Evolutionary conservation across 1,140 invertebrate genomes (phyloP).

Genomic region (Oncopeltus fasciatus): DNA sequence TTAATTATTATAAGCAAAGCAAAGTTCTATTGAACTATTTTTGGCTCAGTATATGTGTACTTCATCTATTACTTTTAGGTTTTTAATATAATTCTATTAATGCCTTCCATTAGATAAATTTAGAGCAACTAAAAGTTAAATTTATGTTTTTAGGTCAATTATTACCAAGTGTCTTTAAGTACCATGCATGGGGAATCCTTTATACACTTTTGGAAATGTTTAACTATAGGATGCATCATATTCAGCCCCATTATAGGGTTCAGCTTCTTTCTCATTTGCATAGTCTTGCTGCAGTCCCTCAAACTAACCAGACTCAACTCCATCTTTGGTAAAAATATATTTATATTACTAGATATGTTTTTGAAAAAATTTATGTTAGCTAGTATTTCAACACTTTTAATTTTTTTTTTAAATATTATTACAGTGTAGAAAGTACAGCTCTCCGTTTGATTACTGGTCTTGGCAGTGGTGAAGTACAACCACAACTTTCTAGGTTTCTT

Average conservation of each 20-base stretch:
- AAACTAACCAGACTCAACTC: slow-evolving; percentile 87
- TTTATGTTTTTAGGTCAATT: no score
- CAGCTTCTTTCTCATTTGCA: slow-evolving; percentile 81
- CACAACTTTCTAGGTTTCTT: slow-evolving; percentile 72
- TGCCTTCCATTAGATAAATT: no score
- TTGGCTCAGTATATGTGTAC: no score
- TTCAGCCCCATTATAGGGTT: slow-evolving; percentile 85
- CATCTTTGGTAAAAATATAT: slow-evolving; percentile 57
- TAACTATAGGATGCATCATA: slow-evolving; percentile 87
- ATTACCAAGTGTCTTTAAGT: slow-evolving; percentile 77
- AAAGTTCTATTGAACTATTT: no score
- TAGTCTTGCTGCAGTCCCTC: slow-evolving; percentile 71
- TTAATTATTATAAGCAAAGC: no score
- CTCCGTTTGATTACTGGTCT: slow-evolving; percentile 79
- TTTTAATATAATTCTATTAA: no score
- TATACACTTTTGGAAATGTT: slow-evolving; percentile 94
- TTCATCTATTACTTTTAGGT: no score
- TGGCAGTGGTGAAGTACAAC: slow-evolving; percentile 80
- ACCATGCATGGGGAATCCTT: slow-evolving; percentile 84
- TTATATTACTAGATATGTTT: not conserved
- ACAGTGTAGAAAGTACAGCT: slow-evolving; percentile 82
- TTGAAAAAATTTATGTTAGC: not conserved
- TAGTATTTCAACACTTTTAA: not conserved
- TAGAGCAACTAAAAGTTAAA: no score
- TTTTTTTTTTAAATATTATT: slow-evolving; percentile 24